A percentile compares a stretch with the other conserved stretches of the same genome.
phyloP scores from a whole-genome alignment of 2,113 vertebrate genomes.

The Isichthys henryi region DNA sequence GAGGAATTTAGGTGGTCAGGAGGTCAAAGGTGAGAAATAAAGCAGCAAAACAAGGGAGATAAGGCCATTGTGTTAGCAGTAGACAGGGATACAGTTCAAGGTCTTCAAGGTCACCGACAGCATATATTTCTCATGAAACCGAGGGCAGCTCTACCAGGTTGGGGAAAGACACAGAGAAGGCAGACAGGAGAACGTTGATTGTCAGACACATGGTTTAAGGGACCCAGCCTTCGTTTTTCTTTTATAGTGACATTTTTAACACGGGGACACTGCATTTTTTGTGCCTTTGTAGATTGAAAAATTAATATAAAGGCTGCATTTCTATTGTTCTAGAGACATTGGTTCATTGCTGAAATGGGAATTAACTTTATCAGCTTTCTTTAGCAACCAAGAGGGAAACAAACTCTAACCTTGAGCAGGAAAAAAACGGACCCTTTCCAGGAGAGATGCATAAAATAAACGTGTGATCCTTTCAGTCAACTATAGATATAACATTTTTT shows the following conservation, averaged over 20 bases:
- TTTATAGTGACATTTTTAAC: not conserved
- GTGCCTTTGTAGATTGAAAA: not conserved
- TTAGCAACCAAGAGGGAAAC: slow-evolving; percentile 30
- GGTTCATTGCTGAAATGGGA: not conserved
- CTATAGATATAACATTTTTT: not conserved
- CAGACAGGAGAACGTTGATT: not conserved
- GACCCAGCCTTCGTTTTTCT: not conserved
- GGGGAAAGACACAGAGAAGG: not conserved
- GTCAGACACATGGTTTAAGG: not conserved
- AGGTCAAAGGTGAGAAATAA: slow-evolving; percentile 38
- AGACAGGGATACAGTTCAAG: slow-evolving; percentile 15
- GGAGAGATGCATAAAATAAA: not conserved
- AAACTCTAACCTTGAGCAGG: not conserved
- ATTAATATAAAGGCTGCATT: not conserved
- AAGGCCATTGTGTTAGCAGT: slow-evolving; percentile 48
- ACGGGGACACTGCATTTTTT: too few species aligned
- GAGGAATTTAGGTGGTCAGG: slow-evolving; percentile 26
- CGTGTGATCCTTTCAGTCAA: not conserved
- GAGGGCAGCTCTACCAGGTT: not conserved
- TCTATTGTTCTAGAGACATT: not conserved
- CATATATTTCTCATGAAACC: slow-evolving; percentile 4
- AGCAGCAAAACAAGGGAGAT: slow-evolving; percentile 43
- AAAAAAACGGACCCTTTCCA: slow-evolving; percentile 30
- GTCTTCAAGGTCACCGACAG: slow-evolving; percentile 18
- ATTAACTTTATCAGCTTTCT: slow-evolving; percentile 39